Evolutionary conservation across 30 jellyfish, hydroid and myxozoan genomes (phyloP).

Genomic region (Pelagia noctiluca): DNA sequence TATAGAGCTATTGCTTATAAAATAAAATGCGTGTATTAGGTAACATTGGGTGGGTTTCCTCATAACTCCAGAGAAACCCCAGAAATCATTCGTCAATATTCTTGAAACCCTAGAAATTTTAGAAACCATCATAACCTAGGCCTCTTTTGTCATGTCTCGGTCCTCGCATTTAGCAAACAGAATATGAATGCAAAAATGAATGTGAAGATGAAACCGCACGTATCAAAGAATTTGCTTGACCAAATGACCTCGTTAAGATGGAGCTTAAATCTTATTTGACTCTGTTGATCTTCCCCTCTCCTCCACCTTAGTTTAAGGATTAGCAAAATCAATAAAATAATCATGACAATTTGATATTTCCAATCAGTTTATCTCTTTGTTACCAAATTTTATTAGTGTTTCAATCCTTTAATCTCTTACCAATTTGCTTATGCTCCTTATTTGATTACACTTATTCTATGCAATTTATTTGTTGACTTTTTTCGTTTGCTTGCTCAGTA

Average conservation of each 20-base stretch:
- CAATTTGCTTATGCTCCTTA: conserved; percentile 4
- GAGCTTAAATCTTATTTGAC: conserved; percentile 56
- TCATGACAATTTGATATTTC: conserved; percentile 41
- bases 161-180: too few relatives aligned
- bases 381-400: conserved; percentile 37
- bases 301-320: conserved; percentile 45
- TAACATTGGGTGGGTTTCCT: too few relatives aligned
- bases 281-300: conserved; percentile 32
- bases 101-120: too few relatives aligned
- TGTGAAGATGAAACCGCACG: too few relatives aligned
- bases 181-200: too few relatives aligned
- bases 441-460: not conserved
- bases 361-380: conserved; percentile 37
- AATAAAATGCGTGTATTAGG: too few relatives aligned
- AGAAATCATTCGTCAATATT: too few relatives aligned
- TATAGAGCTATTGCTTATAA: too few relatives aligned
- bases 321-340: conserved; percentile 26
- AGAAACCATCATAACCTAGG: too few relatives aligned
- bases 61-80: too few relatives aligned
- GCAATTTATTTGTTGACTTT: not conserved
- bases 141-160: too few relatives aligned
- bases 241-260: conserved; percentile 65
- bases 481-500: too few relatives aligned
- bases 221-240: conserved; percentile 56
- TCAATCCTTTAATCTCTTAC: conserved; percentile 36